Percentiles rank a stretch among this genome's conserved stretches.
Evolutionary conservation across 2,113 vertebrate genomes (phyloP).

Genomic region (Spheniscus mendiculus): DNA sequence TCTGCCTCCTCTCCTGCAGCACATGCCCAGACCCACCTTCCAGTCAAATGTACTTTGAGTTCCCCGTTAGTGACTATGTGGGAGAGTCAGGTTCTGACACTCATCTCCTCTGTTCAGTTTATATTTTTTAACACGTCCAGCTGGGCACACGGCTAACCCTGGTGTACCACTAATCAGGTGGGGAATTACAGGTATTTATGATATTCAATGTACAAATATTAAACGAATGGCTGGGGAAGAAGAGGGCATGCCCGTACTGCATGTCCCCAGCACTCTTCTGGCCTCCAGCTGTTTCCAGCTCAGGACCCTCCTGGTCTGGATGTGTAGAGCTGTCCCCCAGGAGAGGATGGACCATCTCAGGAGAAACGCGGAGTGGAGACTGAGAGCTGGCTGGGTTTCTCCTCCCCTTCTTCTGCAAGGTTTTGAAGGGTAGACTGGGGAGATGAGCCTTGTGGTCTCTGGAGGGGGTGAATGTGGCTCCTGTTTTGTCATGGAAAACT

Average conservation of each 20-base stretch:
- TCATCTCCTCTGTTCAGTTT: neutral
- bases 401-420: neutral
- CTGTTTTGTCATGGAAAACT: neutral
- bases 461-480: neutral
- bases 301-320: neutral
- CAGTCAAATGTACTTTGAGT: neutral
- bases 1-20: neutral
- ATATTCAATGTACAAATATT: neutral
- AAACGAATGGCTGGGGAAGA: neutral
- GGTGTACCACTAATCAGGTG: neutral
- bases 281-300: neutral
- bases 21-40: neutral
- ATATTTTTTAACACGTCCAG: neutral
- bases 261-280: neutral
- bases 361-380: neutral
- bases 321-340: neutral
- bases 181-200: neutral
- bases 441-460: neutral
- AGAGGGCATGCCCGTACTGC: neutral
- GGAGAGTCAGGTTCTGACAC: neutral
- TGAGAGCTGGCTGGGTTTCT: neutral
- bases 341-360: neutral
- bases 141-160: neutral
- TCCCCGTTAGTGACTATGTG: accelerated
- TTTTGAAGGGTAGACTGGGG: neutral